These are phyloP conservation scores for Fratercula arctica DNA, from an alignment of 2,797 vertebrate genomes.

Conservation along the genomic window DNA sequence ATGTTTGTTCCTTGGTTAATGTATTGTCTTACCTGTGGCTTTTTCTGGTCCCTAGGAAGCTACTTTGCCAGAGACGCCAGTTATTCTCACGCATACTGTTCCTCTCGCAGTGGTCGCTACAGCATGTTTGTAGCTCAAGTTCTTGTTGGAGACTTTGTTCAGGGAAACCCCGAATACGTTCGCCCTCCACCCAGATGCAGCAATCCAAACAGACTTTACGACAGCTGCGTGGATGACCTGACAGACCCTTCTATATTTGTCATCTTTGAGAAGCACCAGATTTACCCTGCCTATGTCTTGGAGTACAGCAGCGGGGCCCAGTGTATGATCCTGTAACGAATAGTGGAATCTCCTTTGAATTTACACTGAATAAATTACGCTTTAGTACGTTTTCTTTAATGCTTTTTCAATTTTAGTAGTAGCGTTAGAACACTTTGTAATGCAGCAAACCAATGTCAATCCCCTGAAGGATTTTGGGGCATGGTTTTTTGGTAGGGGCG, in stretches of 20 bases:
- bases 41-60: conserved; percentile 82
- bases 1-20: background rate
- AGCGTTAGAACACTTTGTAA: background rate
- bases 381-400: background rate
- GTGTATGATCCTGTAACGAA: conserved; percentile 5
- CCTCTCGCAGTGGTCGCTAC: background rate
- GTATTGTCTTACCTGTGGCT: background rate
- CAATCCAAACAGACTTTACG: conserved; percentile 66
- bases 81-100: conserved; percentile 87
- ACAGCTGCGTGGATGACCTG: conserved; percentile 84
- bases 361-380: conserved; percentile 6
- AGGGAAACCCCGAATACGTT: conserved; percentile 73
- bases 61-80: conserved; percentile 92
- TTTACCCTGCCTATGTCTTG: conserved; percentile 90
- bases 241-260: conserved; percentile 85
- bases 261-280: conserved; percentile 89
- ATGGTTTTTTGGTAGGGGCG: background rate
- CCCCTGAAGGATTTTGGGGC: background rate
- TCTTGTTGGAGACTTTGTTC: conserved; percentile 87
- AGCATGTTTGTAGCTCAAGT: conserved; percentile 88
- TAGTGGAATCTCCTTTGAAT: background rate
- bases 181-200: conserved; percentile 80
- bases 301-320: conserved; percentile 15
- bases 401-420: background rate
- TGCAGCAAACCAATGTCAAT: background rate